These are phyloP conservation scores for Eudyptes chrysolophus DNA, from an alignment of 2,113 vertebrate species.

Conservation along the genomic window DNA sequence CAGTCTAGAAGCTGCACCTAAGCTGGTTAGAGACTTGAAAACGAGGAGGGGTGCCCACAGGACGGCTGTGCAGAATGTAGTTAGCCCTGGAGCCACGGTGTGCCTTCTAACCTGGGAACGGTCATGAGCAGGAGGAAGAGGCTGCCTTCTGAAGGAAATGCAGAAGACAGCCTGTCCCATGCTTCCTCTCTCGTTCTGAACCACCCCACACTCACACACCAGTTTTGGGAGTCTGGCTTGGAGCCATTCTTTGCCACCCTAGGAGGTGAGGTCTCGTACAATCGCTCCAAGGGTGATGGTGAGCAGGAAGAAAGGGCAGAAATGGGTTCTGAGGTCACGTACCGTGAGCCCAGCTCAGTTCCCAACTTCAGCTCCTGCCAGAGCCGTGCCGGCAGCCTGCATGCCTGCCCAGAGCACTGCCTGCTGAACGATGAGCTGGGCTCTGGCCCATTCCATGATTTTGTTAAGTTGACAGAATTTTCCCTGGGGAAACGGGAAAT, in stretches of 20 bases:
- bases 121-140: neutral
- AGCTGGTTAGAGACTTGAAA: neutral
- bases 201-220: neutral
- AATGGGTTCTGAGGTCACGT: neutral
- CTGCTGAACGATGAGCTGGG: neutral
- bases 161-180: neutral
- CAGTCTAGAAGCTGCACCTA: neutral
- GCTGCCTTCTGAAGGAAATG: neutral
- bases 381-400: rapidly evolving
- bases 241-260: neutral
- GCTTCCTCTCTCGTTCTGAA: neutral
- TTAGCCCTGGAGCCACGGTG: neutral
- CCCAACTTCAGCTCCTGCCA: neutral
- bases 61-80: neutral
- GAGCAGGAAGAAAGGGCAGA: neutral
- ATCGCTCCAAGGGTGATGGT: rapidly evolving
- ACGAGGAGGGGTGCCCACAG: neutral
- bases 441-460: neutral
- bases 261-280: neutral
- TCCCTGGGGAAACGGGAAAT: neutral
- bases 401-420: neutral
- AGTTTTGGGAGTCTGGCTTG: neutral
- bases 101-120: neutral
- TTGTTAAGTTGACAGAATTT: neutral
- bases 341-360: neutral